Evolutionary conservation across 2,888 invertebrate species (phyloP).

Genomic region (Cotesia congregata): DNA sequence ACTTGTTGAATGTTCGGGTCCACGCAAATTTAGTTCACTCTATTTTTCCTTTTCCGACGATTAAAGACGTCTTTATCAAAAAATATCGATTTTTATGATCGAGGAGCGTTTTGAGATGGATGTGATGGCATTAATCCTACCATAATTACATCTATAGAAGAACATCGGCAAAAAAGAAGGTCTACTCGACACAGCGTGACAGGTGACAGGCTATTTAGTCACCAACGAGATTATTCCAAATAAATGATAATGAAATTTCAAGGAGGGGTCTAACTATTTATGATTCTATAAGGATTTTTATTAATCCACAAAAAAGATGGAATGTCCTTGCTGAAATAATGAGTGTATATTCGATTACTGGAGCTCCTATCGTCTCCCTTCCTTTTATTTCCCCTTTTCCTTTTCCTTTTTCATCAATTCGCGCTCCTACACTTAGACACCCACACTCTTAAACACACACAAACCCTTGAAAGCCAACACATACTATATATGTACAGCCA

Average conservation of each 20-base stretch:
- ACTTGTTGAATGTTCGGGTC: conserved; percentile 56
- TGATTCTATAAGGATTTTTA: conserved; percentile 6
- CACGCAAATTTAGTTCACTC: conserved; percentile 47
- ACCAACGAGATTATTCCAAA: neutral
- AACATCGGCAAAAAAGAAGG: neutral
- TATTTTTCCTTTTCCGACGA: neutral
- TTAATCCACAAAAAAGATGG: conserved; percentile 34
- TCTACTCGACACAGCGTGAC: neutral
- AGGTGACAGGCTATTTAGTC: neutral
- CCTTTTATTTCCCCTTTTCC: neutral
- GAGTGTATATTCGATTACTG: conserved; percentile 37
- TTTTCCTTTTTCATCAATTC: conserved; percentile 13
- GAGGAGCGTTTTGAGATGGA: neutral
- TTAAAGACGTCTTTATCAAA: neutral
- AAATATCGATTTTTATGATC: conserved; percentile 11
- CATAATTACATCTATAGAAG: conserved; percentile 5
- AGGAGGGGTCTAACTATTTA: conserved; percentile 4
- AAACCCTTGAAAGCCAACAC: neutral
- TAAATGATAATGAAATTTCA: conserved; percentile 12
- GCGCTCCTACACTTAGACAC: neutral
- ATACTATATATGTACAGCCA: neutral
- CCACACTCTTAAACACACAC: conserved; percentile 5
- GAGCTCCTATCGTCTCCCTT: neutral
- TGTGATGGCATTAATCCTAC: neutral
- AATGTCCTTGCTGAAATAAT: conserved; percentile 33